Evolutionary conservation across 1,140 invertebrate species (phyloP).

Genomic region (Danaus melanippus): DNA sequence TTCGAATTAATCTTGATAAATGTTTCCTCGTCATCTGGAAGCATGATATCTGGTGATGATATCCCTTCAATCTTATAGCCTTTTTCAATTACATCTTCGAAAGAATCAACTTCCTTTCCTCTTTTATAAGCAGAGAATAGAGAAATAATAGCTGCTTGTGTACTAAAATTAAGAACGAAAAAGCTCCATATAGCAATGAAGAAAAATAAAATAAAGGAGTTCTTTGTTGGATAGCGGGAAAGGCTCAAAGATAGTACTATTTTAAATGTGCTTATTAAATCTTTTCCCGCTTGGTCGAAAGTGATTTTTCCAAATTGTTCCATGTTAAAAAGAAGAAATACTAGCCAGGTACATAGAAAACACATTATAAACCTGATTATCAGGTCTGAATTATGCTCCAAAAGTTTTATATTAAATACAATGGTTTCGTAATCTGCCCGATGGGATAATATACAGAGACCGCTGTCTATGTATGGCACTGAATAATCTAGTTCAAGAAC

Average conservation of each 20-base stretch:
- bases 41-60: constrained; percentile 54
- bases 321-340: constrained; percentile 45
- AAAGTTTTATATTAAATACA: constrained; percentile 41
- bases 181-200: constrained; percentile 50
- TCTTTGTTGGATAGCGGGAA: constrained; percentile 36
- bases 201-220: constrained; percentile 49
- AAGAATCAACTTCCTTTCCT: constrained; percentile 59
- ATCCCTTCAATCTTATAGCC: constrained; percentile 57
- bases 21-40: constrained; percentile 51
- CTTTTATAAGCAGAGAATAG: constrained; percentile 56
- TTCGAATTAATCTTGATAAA: constrained; percentile 49
- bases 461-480: constrained; percentile 48
- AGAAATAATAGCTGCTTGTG: constrained; percentile 62
- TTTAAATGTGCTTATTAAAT: constrained; percentile 48
- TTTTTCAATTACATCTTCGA: constrained; percentile 56
- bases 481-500: constrained; percentile 47
- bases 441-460: constrained; percentile 51
- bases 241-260: constrained; percentile 44
- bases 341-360: constrained; percentile 50
- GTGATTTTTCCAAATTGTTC: constrained; percentile 30
- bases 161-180: constrained; percentile 54
- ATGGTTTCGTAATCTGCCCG: constrained; percentile 51
- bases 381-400: constrained; percentile 28
- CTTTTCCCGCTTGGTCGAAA: constrained; percentile 51
- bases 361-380: constrained; percentile 35